A percentile compares a stretch with the other conserved stretches of the same genome.
These are phyloP conservation scores for Seriola rivoliana DNA, from an alignment of 2,113 vertebrate species.

Conservation along the genomic window DNA sequence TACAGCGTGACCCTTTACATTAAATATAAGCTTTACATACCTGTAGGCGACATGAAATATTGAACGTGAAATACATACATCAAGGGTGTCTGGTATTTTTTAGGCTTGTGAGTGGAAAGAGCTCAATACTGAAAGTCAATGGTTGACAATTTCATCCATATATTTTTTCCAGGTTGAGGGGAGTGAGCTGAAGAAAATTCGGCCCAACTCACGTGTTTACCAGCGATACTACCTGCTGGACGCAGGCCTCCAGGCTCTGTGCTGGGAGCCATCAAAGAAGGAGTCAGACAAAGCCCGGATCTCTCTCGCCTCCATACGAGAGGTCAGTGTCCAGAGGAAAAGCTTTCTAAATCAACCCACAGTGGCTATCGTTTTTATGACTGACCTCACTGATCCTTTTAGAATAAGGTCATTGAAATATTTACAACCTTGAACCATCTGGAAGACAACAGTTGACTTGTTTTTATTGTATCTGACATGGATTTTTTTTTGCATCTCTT, in stretches of 20 bases:
- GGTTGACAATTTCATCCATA: background rate
- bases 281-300: conserved; percentile 96
- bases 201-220: conserved; percentile 93
- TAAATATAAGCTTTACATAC: conserved; percentile 22
- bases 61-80: conserved; percentile 10
- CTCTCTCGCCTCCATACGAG: conserved; percentile 90
- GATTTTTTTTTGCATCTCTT: background rate
- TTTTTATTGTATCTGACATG: conserved; percentile 19
- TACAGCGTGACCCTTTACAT: conserved; percentile 20
- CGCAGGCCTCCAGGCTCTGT: conserved; percentile 91
- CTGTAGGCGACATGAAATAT: conserved; percentile 29
- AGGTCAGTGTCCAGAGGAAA: conserved; percentile 81
- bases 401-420: background rate
- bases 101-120: background rate
- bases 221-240: conserved; percentile 93
- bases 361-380: background rate
- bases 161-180: conserved; percentile 85
- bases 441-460: conserved; percentile 1
- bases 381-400: conserved; percentile 18
- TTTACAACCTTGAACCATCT: conserved; percentile 11
- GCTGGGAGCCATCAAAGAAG: conserved; percentile 97
- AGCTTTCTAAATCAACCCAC: background rate
- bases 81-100: background rate
- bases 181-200: conserved; percentile 92
- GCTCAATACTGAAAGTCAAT: conserved; percentile 7